A percentile compares a stretch with the other conserved stretches of the same genome.
These are phyloP conservation scores for Sebastes miniatus DNA, from an alignment of 2,797 vertebrate genomes.

Conservation along the genomic window DNA sequence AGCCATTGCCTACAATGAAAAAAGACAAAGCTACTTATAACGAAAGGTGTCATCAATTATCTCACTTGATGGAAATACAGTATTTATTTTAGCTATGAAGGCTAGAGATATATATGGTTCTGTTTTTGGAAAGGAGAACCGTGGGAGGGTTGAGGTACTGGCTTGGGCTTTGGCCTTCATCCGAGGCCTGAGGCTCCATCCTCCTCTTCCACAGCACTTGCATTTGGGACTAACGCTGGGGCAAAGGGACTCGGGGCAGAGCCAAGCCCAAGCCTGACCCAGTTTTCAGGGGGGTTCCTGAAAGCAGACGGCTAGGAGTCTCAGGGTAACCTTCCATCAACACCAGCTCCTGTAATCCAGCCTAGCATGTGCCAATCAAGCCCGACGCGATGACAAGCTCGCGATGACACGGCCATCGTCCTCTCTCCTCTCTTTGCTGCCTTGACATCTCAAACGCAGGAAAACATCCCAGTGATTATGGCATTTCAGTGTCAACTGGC, in stretches of 20 bases:
- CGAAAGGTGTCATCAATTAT: background rate
- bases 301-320: conserved; percentile 54
- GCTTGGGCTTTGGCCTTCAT: conserved; percentile 46
- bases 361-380: conserved; percentile 78
- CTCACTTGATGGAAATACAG: background rate
- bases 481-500: conserved; percentile 79
- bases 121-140: conserved; percentile 5
- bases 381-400: conserved; percentile 64
- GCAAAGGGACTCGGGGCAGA: conserved; percentile 56
- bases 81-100: background rate
- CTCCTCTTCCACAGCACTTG: conserved; percentile 46
- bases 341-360: conserved; percentile 70
- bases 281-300: conserved; percentile 56
- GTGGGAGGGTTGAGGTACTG: conserved; percentile 2
- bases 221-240: conserved; percentile 47
- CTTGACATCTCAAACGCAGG: conserved; percentile 70
- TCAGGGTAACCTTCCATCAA: conserved; percentile 75
- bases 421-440: conserved; percentile 63
- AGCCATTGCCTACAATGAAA: background rate
- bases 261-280: conserved; percentile 71
- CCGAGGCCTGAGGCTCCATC: conserved; percentile 57
- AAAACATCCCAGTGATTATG: conserved; percentile 75
- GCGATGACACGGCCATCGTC: conserved; percentile 71
- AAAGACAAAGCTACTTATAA: background rate
- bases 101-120: background rate